Base-by-base conservation (phyloP, 2,888 invertebrate species). In the Nymphalis polychloros region DNA sequence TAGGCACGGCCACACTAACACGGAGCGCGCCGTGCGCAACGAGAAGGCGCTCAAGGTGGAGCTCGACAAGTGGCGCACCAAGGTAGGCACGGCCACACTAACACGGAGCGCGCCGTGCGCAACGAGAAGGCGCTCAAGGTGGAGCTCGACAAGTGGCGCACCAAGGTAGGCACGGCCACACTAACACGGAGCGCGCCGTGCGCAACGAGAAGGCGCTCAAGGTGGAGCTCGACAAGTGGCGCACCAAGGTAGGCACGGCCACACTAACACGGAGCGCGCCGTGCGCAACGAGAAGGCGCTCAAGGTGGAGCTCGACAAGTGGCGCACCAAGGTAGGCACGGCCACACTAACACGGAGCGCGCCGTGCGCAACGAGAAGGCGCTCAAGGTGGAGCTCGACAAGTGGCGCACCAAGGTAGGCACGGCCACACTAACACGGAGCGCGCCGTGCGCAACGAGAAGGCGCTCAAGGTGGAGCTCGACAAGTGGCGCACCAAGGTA, bases 61-160 rank as follows among this genome's bases (percentile, higher is more conserved):
- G 48, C 48, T 49, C 48, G 53, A 53, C 53, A 53, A 53, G 53
- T 53, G 53, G 27, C 53, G 53, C 23, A 23, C 20, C 53, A 53
- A 53, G 53, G 53, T 53, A 16, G 19, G 53, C 16, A 27, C 53
- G 23, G 4, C 19, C 27, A 23, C 13, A 16, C 16, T 20, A 8
- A 97, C 77, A 92, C 97, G 73, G 95, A 96, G 82, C 94, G 95
- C 48, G 48, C 48, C 23, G 53, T 48, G 48, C 48, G 48, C 48
- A 48, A 16, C 48, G 48, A 48, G 48, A 48, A 48, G 48, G 48
- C 48, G 48, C 48, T 48, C 20, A 53, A 53, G 10, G 13, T 23
- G 13, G 53, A 53, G 53, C 53, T 53, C 20, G 53, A 53, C 53
- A 53, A 53, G 23, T 53, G 53, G 53, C 53, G 53, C 20, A 53